phyloP scores from a whole-genome alignment of 2,113 vertebrate genomes.

The Chinchilla lanigera region DNA sequence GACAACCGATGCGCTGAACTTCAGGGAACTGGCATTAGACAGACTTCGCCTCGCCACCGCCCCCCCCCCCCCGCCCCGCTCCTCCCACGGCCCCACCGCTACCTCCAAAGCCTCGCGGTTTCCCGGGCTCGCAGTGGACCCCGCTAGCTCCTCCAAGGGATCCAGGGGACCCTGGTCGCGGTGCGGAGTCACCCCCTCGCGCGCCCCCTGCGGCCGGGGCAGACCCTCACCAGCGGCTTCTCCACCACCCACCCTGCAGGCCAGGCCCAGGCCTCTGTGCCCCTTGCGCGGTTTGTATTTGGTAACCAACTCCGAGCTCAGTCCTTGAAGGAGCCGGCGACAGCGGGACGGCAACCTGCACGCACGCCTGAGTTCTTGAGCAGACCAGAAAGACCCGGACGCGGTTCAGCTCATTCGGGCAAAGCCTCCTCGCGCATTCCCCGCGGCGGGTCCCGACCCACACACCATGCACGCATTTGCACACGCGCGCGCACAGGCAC shows the following conservation, averaged over 20 bases:
- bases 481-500: background rate
- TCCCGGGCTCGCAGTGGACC: background rate
- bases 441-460: background rate
- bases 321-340: background rate
- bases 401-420: constrained; percentile 1
- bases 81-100: background rate
- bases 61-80: background rate
- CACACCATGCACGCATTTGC: background rate
- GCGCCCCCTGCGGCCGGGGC: constrained; percentile 67
- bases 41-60: constrained; percentile 45
- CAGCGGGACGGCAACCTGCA: constrained; percentile 57
- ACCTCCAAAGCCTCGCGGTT: constrained; percentile 25
- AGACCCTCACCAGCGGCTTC: background rate
- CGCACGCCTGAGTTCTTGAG: constrained; percentile 50
- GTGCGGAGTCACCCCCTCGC: background rate
- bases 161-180: no score
- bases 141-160: background rate
- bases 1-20: constrained; percentile 76
- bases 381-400: background rate
- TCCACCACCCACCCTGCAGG: background rate
- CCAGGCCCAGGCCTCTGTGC: background rate
- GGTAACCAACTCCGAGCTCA: constrained; percentile 50
- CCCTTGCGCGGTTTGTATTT: background rate
- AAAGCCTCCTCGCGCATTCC: background rate
- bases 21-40: constrained; percentile 71